A percentile compares a stretch with the other conserved stretches of the same genome.
Evolutionary conservation across 2,797 vertebrate genomes (phyloP).

Genomic region (Tangara arthus): DNA sequence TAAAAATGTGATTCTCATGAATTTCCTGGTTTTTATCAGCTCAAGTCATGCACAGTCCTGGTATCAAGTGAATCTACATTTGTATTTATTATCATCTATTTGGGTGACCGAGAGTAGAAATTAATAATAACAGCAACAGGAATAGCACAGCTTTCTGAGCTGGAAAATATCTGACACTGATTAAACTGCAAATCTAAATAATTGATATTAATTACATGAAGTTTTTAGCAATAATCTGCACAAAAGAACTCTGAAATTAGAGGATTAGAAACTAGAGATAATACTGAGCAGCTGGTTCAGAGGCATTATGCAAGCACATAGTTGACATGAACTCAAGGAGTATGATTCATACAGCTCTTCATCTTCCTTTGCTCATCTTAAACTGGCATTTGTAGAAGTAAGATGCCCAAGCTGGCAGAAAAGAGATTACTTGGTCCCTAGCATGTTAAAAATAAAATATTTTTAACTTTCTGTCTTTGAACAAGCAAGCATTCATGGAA

Average conservation of each 20-base stretch:
- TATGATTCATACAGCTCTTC: neutral
- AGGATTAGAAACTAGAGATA: conserved; percentile 60
- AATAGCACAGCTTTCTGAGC: conserved; percentile 38
- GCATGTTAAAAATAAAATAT: neutral
- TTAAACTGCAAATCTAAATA: conserved; percentile 72
- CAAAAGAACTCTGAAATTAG: conserved; percentile 63
- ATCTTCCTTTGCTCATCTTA: neutral
- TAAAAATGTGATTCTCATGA: neutral
- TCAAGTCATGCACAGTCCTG: neutral
- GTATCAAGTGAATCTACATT: conserved; percentile 22
- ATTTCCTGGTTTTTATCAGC: conserved; percentile 13
- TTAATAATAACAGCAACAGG: conserved; percentile 39
- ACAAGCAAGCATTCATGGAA: neutral
- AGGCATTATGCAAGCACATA: neutral
- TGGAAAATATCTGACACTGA: conserved; percentile 58
- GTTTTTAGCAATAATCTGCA: conserved; percentile 65
- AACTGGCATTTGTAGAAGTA: neutral
- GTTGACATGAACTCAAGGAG: neutral
- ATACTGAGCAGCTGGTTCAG: conserved; percentile 41
- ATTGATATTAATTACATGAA: conserved; percentile 65
- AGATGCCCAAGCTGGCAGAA: neutral
- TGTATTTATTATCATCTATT: conserved; percentile 52
- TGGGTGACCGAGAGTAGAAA: conserved; percentile 17
- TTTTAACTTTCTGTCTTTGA: neutral
- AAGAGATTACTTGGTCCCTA: neutral